A percentile compares a stretch with the other conserved stretches of the same genome.
These are phyloP conservation scores for Nudaria mundana DNA, from an alignment of 2,888 invertebrate genomes.

Conservation along the genomic window DNA sequence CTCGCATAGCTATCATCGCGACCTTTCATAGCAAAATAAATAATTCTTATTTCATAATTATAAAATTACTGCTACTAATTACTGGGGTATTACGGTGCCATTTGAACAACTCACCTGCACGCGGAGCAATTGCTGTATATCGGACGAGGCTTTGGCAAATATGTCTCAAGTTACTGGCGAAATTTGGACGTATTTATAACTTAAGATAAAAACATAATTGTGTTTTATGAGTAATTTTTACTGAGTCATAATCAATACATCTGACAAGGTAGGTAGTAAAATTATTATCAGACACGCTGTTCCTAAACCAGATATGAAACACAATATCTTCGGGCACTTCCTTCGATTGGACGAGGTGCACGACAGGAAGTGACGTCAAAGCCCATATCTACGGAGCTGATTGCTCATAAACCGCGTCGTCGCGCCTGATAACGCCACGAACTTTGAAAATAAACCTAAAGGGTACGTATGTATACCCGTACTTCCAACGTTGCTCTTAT, in stretches of 20 bases:
- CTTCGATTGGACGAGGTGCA: constrained; percentile 43
- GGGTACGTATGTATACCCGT: constrained; percentile 22
- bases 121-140: no score
- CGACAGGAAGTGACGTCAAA: constrained; percentile 56
- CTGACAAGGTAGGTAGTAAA: no score
- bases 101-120: no score
- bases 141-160: no score
- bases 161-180: no score
- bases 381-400: constrained; percentile 51
- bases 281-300: constrained; percentile 3
- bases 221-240: neutral
- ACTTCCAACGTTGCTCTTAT: constrained; percentile 19
- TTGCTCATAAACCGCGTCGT: constrained; percentile 58
- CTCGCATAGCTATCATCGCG: neutral
- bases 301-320: constrained; percentile 27
- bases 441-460: constrained; percentile 33
- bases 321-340: constrained; percentile 34
- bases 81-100: no score
- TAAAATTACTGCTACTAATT: no score
- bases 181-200: no score
- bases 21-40: no score
- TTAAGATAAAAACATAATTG: no score
- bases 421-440: constrained; percentile 38
- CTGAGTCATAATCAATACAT: no score
- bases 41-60: no score